Evolutionary conservation across 2,888 invertebrate species (phyloP), one percentile per base, ranked within the genome.

Genomic region (Troides helena): DNA sequence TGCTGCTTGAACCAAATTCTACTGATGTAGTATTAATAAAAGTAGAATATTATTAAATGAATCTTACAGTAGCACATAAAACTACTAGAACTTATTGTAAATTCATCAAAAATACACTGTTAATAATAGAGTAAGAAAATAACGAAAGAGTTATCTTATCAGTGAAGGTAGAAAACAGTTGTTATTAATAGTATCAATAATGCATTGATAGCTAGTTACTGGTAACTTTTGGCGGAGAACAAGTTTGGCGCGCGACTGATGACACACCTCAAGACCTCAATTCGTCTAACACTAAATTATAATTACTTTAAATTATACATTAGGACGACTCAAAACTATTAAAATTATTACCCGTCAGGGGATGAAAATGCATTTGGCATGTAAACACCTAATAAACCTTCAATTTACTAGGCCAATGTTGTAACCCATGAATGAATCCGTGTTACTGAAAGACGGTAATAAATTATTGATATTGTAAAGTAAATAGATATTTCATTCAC

Each of bases 351-450:
- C 80, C 83, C 81, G 76, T 77, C 69, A 63, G 74, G 74, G 71
- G 73, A 71, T 69, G 81, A 77, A 81, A 80, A 73, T 74, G 71
- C 67, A 75, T 76, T 80, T 83, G 84, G 81, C 82, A 82, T 78
- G 78, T 78, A 78, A 76, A 78, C 39, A 67, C 60, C 72, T 65
- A 72, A 73, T 61, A 65, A 71, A 72, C 61, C 69, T 72, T 72
- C 72, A 57, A 63, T 69, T 72, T 72, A 67, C 53, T 70, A 67
- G 64, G 56, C 61, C 67, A 64, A 53, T 64, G 66, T 30, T 61
- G 53, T 36, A 58, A 17, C 50, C 58, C 59, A 66, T 66, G 62
- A 66, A 70, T 63, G 62, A 66, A 66, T 12, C 50, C 43, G 62
- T 61, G 64, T 64, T 61, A 65, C 65, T 68, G 59, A 68, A 36